Evolutionary conservation across 2,888 invertebrate species (phyloP).

Genomic region (Chalcis sispes): DNA sequence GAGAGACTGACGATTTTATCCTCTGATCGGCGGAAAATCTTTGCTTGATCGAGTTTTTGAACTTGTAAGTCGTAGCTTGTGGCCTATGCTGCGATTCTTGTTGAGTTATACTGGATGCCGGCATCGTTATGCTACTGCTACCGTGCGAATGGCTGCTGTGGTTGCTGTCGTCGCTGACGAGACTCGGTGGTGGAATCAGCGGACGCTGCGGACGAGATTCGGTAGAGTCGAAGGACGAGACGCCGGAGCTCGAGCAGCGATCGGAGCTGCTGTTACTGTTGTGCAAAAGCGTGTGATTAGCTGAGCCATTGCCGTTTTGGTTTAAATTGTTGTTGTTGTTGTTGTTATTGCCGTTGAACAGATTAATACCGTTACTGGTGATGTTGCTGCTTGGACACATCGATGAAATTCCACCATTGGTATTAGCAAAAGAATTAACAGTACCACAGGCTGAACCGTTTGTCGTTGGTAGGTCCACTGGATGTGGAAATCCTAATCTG

Average conservation of each 20-base stretch:
- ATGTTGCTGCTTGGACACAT: slow-evolving; percentile 65
- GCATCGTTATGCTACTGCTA: slow-evolving; percentile 46
- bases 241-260: slow-evolving; percentile 73
- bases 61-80: slow-evolving; percentile 86
- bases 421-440: slow-evolving; percentile 24
- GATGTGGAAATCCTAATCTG: slow-evolving; percentile 73
- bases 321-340: slow-evolving; percentile 16
- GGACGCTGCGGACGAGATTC: slow-evolving; percentile 60
- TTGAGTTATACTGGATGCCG: not conserved
- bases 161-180: slow-evolving; percentile 73
- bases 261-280: slow-evolving; percentile 67
- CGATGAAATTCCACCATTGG: slow-evolving; percentile 60
- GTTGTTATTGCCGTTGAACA: slow-evolving; percentile 30
- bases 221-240: slow-evolving; percentile 68
- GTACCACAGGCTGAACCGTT: slow-evolving; percentile 64
- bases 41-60: slow-evolving; percentile 95
- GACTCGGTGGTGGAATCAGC: slow-evolving; percentile 74
- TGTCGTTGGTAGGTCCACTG: slow-evolving; percentile 63
- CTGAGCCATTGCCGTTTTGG: slow-evolving; percentile 20
- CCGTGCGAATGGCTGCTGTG: slow-evolving; percentile 74
- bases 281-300: slow-evolving; percentile 16
- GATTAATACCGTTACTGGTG: slow-evolving; percentile 22
- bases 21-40: slow-evolving; percentile 82
- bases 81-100: slow-evolving; percentile 58
- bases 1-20: slow-evolving; percentile 73